Evolutionary conservation across 1,140 invertebrate genomes (phyloP).

Genomic region (Cylas formicarius): DNA sequence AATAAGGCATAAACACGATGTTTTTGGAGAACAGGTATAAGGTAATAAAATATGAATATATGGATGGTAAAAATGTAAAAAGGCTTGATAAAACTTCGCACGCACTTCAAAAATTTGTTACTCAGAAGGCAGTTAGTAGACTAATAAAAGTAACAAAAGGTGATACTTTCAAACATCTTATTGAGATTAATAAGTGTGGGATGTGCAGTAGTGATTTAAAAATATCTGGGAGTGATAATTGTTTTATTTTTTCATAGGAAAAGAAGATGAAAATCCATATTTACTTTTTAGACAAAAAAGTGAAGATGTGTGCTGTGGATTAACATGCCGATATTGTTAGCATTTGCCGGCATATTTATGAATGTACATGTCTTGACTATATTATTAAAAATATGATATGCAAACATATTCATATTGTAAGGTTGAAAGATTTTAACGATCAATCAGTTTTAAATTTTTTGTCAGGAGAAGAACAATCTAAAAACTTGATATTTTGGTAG

Average conservation of each 20-base stretch:
- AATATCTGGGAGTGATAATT: conserved; percentile 5
- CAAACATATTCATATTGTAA: conserved; percentile 17
- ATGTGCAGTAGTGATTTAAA: neutral
- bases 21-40: conserved; percentile 11
- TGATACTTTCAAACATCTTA: neutral
- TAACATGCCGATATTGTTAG: conserved; percentile 10
- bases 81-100: conserved; percentile 7
- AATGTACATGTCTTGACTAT: conserved; percentile 11
- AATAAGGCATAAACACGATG: conserved; percentile 7
- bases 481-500: too few species aligned
- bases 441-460: neutral
- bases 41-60: conserved; percentile 10
- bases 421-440: conserved; percentile 4
- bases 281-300: conserved; percentile 4
- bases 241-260: too few species aligned
- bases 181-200: conserved; percentile 6
- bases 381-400: conserved; percentile 4
- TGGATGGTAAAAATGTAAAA: conserved; percentile 5
- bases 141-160: conserved; percentile 5
- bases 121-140: conserved; percentile 8
- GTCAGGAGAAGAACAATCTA: too few species aligned
- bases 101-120: conserved; percentile 6
- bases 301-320: conserved; percentile 5
- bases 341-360: conserved; percentile 10
- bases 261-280: neutral